Evolutionary conservation across 2,113 vertebrate genomes (phyloP).

Genomic region (Calypte anna): DNA sequence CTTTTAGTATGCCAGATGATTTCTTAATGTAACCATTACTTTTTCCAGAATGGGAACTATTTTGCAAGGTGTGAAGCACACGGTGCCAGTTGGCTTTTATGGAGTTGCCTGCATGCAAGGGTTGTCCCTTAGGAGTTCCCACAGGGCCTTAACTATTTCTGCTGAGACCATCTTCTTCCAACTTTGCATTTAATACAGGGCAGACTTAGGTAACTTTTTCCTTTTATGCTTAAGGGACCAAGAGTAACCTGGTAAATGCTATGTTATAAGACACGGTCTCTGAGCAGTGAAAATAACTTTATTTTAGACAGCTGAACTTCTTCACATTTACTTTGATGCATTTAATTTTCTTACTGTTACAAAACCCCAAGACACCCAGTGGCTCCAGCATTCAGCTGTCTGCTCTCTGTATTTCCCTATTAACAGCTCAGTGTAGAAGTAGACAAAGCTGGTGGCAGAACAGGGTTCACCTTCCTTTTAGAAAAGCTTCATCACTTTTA

Average conservation of each 20-base stretch:
- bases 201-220: conserved; percentile 24
- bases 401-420: neutral
- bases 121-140: neutral
- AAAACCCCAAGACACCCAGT: neutral
- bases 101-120: neutral
- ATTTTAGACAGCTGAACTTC: neutral
- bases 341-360: neutral
- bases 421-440: neutral
- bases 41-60: neutral
- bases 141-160: neutral
- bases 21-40: neutral
- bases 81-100: neutral
- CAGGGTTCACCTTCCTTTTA: neutral
- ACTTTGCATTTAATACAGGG: neutral
- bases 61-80: neutral
- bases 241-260: neutral
- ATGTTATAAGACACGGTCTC: neutral
- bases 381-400: neutral
- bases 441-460: neutral
- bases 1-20: neutral
- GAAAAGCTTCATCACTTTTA: neutral
- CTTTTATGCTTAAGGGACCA: neutral
- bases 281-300: neutral
- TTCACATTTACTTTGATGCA: neutral
- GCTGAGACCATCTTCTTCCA: conserved; percentile 7